Evolutionary conservation across 2,888 invertebrate species (phyloP), one percentile per base, ranked within the genome.

Genomic region (Andrena camellia): DNA sequence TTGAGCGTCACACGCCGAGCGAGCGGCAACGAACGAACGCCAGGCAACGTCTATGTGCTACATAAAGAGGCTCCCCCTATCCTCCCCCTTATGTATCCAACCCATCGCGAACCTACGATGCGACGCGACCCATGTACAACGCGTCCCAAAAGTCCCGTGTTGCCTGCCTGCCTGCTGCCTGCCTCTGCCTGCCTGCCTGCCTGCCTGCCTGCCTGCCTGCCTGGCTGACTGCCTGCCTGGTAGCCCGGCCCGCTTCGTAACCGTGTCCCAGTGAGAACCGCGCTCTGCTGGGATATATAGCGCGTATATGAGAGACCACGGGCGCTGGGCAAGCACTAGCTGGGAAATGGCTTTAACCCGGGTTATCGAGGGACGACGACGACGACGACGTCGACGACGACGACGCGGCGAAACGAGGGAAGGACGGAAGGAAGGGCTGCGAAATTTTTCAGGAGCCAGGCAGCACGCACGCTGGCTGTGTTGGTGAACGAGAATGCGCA

Each of bases 1-100:
- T 93, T 93, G 92, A 92, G 93, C 93, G 93, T 93, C 93, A 92
- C 93, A 92, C 93, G 93, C 93, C 92, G 93, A 93, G 93, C 92
- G 91, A 90, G 90, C 91, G 90, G 90, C 91, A 92, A 92, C 92
- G 92, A 92, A 91, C 92, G 92, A 87, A 87, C 89, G 89, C 86
- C 88, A 89, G 87, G 92, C 90, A 91, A 90, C 92, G 92, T 92
- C 93, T 93, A 93, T 93, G 93, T 93, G 93, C 92, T 93, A 93
- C 93, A 93, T 93, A 93, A 93, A 93, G 93, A 92, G 92, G 83
- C 81, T 87, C 86, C 84, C 88, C 89, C 89, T 83, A 85, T 85
- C 87, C 85, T 79, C 88, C 91, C 91, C 90, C 92, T 92, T 93
- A 92, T 92, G 92, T 93, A 92, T 92, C 93, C 92, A 86, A 93